Evolutionary conservation across 2,888 invertebrate genomes (phyloP), one percentile per base, ranked within the genome.

Genomic region (Coenonympha glycerion): DNA sequence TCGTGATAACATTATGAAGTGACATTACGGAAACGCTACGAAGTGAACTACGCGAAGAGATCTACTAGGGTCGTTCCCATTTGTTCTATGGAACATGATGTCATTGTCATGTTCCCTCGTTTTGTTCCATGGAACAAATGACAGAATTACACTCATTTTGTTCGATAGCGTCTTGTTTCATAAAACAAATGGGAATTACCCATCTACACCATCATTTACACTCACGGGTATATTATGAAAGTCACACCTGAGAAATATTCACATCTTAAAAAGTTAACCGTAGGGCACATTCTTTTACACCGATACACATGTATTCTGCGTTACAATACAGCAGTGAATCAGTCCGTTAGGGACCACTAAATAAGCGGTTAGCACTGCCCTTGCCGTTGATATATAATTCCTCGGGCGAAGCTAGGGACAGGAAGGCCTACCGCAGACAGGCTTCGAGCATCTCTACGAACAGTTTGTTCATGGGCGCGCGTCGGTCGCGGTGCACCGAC

Each of bases 361-460:
- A n/a, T n/a, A 39, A 22, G 15, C 24, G 15, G 22, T 15, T 5
- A 8, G 3, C 24, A 22, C 19, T 21, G 13, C 22, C 21, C n/a
- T n/a, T n/a, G 31, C 5, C 28, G 15, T n/a, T n/a, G n/a, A n/a
- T n/a, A n/a, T n/a, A n/a, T n/a, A n/a, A n/a, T n/a, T n/a, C n/a
- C n/a, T n/a, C n/a, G n/a, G n/a, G n/a, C n/a, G n/a, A n/a, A n/a
- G n/a, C n/a, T n/a, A n/a, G n/a, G 1, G 3, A 33, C n/a, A 5
- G 31, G 42, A n/a, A 15, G 9, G 63, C 62, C 70, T 91, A 91
- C 88, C 91, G 90, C 60, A 89, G 80, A 57, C 90, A 91, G 1
- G 94, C 92, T 78, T 97, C 97, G 54, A 98, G 89, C 98, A 98
- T 98, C 88, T 98, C 97, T 40, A 96, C 91, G 86, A 98, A 97